Evolutionary conservation across 2,113 vertebrate species (phyloP).

Genomic region (Euleptes europaea): DNA sequence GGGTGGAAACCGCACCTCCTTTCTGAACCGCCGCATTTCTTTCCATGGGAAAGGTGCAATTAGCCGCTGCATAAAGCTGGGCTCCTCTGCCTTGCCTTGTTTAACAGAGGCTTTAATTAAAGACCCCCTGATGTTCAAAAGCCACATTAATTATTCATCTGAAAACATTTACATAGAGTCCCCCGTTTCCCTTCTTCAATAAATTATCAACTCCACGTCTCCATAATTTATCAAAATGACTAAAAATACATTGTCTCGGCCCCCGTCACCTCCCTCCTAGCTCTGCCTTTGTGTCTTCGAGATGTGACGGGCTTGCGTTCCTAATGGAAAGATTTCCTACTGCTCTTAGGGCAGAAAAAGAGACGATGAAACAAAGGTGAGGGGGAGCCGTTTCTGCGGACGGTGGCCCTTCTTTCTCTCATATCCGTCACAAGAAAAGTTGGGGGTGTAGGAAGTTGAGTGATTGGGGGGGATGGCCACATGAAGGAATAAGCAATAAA

Average conservation of each 20-base stretch:
- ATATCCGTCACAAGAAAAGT: slow-evolving; percentile 36
- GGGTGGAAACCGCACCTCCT: slow-evolving; percentile 59
- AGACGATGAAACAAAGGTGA: not conserved
- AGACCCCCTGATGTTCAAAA: slow-evolving; percentile 77
- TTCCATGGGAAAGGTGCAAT: slow-evolving; percentile 71
- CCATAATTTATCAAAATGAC: slow-evolving; percentile 81
- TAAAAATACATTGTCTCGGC: slow-evolving; percentile 81
- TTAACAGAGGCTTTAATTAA: slow-evolving; percentile 82
- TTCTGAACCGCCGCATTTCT: slow-evolving; percentile 52
- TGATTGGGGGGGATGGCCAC: slow-evolving; percentile 1
- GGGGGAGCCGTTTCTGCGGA: slow-evolving; percentile 60
- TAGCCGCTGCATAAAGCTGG: slow-evolving; percentile 64
- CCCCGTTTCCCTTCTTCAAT: slow-evolving; percentile 76
- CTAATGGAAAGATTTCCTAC: slow-evolving; percentile 65
- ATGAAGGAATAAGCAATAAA: slow-evolving; percentile 17
- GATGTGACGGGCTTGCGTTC: slow-evolving; percentile 60
- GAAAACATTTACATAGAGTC: slow-evolving; percentile 84
- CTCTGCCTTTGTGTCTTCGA: slow-evolving; percentile 65
- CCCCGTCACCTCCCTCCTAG: slow-evolving; percentile 61
- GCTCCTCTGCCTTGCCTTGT: slow-evolving; percentile 73
- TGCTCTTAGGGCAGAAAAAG: slow-evolving; percentile 51
- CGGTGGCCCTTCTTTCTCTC: slow-evolving; percentile 52
- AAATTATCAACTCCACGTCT: slow-evolving; percentile 81
- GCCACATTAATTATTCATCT: slow-evolving; percentile 84
- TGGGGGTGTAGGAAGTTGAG: slow-evolving; percentile 50